Conservation (phyloP, 2,113 vertebrate genomes). For the Arvicanthis niloticus region DNA sequence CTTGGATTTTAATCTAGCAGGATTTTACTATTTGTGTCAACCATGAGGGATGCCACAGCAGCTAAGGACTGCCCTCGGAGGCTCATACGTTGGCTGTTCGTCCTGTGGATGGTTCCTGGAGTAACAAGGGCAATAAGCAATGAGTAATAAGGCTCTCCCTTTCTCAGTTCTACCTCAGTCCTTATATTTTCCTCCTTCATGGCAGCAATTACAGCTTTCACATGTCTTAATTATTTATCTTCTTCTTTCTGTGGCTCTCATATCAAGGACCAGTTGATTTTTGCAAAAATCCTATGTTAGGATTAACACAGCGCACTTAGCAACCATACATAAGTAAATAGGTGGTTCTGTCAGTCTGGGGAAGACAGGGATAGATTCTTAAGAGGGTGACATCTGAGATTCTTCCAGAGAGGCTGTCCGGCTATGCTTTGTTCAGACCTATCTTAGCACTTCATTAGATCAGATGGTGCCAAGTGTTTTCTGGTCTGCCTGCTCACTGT, state of each 20-base stretch:
- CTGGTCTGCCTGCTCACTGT: neutral
- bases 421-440: neutral
- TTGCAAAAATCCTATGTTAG: too few species aligned
- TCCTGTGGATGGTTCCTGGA: fast-evolving
- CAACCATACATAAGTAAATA: neutral
- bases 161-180: neutral
- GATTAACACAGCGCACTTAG: fast-evolving
- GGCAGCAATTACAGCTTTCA: neutral
- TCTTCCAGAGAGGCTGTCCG: neutral
- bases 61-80: neutral
- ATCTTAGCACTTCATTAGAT: neutral
- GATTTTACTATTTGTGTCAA: neutral
- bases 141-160: neutral
- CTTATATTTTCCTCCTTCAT: neutral
- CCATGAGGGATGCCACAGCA: neutral
- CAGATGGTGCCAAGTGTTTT: neutral
- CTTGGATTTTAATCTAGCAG: neutral
- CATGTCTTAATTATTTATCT: neutral
- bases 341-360: neutral
- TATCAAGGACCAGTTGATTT: neutral
- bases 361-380: neutral
- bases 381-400: neutral
- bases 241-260: neutral
- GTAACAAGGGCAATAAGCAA: too few species aligned
- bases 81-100: neutral